Base-by-base conservation (phyloP, 2,113 vertebrate genomes). In the Equus przewalskii region DNA sequence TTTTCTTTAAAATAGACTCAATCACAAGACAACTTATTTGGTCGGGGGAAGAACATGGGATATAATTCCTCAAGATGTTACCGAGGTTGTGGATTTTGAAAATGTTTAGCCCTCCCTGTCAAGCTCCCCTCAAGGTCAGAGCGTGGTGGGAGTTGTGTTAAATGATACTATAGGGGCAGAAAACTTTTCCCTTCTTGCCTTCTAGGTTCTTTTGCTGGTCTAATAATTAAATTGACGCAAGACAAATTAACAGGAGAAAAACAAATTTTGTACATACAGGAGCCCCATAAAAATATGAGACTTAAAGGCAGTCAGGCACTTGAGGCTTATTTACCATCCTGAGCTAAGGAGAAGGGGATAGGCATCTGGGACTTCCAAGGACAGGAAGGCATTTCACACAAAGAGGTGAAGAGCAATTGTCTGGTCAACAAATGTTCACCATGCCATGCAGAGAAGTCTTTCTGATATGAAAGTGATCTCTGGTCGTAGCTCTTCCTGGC, bases 1-100 rank as follows among this genome's bases (percentile, higher is more conserved):
- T 70, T 96, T 95, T 78, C 58, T 87, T 83, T 81, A 70, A 82
- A 80, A 54, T 56, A 76, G 24, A 78, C 54, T 91, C 26, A 41
- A 24, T 89, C 62, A 69, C 21, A 84, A 73, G 44, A 94, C 13
- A 36, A 8, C 6, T n/a, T 64, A 16, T 83, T 72, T 60, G 26
- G 5, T 84, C 12, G 49, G 6, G 6, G 15, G 14, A 16, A 79
- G 24, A 62, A 30, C 86, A 7, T 87, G 3, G 30, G 46, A 1
- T 85, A 21, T 46, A n/a, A 26, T 3, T 92, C 22, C 19, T 89
- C 64, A 16, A 83, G 70, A 54, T 85, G 7, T 56, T 49, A 36
- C 24, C 78, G 51, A 62, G 33, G 18, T 26, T 90, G 10, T 33
- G 14, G 22, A 10, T 44, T 64, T 56, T 73, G 51, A 89, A 92